Base-by-base conservation (phyloP, 1,140 invertebrate species). In the Leptopilina boulardi region DNA sequence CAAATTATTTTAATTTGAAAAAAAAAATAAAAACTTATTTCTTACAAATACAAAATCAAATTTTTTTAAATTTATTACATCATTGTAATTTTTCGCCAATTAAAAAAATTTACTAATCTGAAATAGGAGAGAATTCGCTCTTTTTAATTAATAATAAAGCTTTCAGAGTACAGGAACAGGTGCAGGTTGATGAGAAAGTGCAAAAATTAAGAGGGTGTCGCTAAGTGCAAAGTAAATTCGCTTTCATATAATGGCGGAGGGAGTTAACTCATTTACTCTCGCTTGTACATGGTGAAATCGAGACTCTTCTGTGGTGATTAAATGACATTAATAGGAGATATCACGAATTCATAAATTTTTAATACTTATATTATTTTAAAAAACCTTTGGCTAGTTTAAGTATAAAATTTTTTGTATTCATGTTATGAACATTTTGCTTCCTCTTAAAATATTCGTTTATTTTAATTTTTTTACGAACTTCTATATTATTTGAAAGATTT, bases 201-300 rank as follows among this genome's bases (percentile, higher is more conserved):
- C 11, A 66, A 66, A 66, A 26, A 66, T 66, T 15, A 30, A 66
- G 59, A 30, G 59, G 59, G 10, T 66, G 23, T 30, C 59, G 10
- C 59, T 34, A 66, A 66, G 59, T 66, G 26, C 11, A 66, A 34
- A 66, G 59, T 66, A 66, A 66, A 66, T 23, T 66, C 13, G 59
- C 59, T 66, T 30, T 30, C 26, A 30, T 30, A 66, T 23, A 66
- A 15, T n/a, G 59, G 23, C 26, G 15, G 21, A 3, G 59, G 59
- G 11, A 66, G 23, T 66, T 66, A 30, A 66, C 59, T 66, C 59
- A 66, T 66, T 66, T 66, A 34, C 59, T 66, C 21, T 26, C 15
- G 59, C 59, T 66, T 66, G 23, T 66, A 6, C 26, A 51, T 15
- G 26, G 26, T 13, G 59, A 66, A 66, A 66, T 66, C 59, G 59